Evolutionary conservation across 2,888 invertebrate species (phyloP), one percentile per base, ranked within the genome.

Genomic region (Syritta pipiens): DNA sequence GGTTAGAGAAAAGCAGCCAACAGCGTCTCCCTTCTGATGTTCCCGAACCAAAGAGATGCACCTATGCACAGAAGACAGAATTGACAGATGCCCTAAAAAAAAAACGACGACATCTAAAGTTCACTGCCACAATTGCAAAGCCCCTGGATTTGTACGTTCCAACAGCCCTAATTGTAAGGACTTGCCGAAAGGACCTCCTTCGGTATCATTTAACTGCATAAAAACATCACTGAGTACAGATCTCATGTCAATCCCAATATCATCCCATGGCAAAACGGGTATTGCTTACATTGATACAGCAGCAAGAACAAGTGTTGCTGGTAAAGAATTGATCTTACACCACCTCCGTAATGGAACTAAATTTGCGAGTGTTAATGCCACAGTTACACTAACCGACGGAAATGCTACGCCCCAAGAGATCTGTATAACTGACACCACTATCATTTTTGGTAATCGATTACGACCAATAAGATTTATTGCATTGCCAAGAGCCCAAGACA

Each of bases 121-220:
- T 0, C 3, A 28, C 7, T 55, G 37, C 20, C 55, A 46, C 2
- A 24, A 26, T 35, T 55, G 67, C 6, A 48, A 55, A 26, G 12
- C 17, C 14, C 46, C 26, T 3, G 44, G 53, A 0, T 42, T 24
- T 3, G 14, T 49, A 10, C 10, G 48, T 6, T 26, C 26, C 4
- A 57, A 55, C 14, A 48, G 28, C 6, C 57, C 67, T 10, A 67
- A 3, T n/a, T 67, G 67, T n/a, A 55, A 67, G 7, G 28, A 22
- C 5, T 22, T 53, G n/a, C 65, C 44, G 1, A 44, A 44, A 42
- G 53, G 24, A 22, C 44, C 46, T 7, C 5, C 19, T n/a, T 37
- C 46, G 7, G 55, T 48, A 10, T 28, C 28, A 0, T 67, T 67
- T 6, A 67, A 67, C 17, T 24, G 37, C 12, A 37, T 67, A 1